A percentile compares a stretch with the other conserved stretches of the same genome.
Conservation (phyloP, 2,113 vertebrate genomes). For the Notothenia rossii region DNA sequence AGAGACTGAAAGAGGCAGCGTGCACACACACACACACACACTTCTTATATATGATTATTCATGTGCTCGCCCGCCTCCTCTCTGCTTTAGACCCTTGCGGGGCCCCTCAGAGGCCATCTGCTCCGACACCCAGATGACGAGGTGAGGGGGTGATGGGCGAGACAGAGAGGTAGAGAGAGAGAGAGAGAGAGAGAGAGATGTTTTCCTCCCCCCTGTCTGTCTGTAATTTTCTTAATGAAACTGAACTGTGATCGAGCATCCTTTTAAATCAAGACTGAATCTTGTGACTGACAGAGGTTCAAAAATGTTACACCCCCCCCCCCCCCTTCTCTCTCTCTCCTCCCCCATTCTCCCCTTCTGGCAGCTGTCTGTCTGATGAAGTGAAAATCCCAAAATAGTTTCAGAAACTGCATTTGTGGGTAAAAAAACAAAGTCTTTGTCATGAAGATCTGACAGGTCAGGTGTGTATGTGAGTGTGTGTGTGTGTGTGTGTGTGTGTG, state of each 20-base stretch:
- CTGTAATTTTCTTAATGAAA: neutral
- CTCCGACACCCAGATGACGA: constrained; percentile 14
- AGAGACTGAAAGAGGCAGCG: neutral
- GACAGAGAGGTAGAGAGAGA: neutral
- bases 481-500: neutral
- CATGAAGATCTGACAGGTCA: neutral
- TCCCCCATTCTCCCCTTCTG: neutral
- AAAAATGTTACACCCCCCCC: neutral
- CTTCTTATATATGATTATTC: constrained; percentile 19
- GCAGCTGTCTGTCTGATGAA: constrained; percentile 14
- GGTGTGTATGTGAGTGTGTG: neutral
- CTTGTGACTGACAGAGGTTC: neutral
- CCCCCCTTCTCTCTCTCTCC: too few species aligned
- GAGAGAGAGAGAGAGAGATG: neutral
- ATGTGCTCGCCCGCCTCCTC: constrained; percentile 5
- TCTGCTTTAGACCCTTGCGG: constrained; percentile 3
- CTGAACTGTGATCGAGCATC: neutral
- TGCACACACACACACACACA: neutral
- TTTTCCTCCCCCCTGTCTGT: neutral
- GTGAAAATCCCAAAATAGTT: constrained; percentile 17
- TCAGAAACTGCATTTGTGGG: constrained; percentile 13
- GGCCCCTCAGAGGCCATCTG: constrained; percentile 47
- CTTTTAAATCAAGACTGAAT: neutral
- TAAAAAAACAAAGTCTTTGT: neutral
- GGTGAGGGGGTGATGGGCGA: constrained; percentile 8